Percentiles rank a stretch among this genome's conserved stretches.
These are phyloP conservation scores for Drosophila fungiperda DNA, from an alignment of 2,888 invertebrate species.

Conservation along the genomic window DNA sequence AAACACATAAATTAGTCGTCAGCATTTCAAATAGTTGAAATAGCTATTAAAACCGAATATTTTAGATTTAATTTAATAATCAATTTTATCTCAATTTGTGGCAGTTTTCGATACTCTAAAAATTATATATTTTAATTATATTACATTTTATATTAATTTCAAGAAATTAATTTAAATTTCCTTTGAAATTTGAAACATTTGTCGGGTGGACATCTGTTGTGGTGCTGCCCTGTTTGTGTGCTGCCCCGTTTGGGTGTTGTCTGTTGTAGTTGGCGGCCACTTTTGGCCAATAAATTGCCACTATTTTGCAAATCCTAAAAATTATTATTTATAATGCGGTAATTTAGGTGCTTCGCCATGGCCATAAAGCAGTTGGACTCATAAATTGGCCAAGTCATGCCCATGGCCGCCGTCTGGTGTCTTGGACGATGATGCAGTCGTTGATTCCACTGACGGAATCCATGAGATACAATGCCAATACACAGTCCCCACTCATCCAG, in stretches of 20 bases:
- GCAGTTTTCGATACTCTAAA: neutral
- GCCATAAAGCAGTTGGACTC: constrained; percentile 73
- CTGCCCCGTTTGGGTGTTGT: constrained; percentile 1
- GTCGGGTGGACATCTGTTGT: constrained; percentile 5
- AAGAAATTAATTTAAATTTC: neutral
- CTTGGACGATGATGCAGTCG: constrained; percentile 30
- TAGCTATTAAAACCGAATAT: neutral
- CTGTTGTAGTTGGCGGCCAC: constrained; percentile 17
- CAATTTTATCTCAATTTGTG: neutral
- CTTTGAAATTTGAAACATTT: neutral
- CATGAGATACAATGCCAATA: constrained; percentile 48
- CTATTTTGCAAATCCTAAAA: constrained; percentile 71
- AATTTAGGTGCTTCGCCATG: constrained; percentile 62
- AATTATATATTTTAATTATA: neutral
- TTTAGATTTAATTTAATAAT: neutral
- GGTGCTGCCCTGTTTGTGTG: neutral
- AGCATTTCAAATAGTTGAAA: neutral
- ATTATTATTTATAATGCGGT: constrained; percentile 78
- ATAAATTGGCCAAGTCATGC: constrained; percentile 63
- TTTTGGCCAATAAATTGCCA: constrained; percentile 56
- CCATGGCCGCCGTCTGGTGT: constrained; percentile 28
- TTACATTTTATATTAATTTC: neutral
- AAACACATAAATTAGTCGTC: constrained; percentile 17
- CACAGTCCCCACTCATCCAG: neutral
- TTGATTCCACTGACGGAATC: constrained; percentile 48